Conservation (phyloP, 2,888 invertebrate genomes). For the Schizaphis graminum region DNA sequence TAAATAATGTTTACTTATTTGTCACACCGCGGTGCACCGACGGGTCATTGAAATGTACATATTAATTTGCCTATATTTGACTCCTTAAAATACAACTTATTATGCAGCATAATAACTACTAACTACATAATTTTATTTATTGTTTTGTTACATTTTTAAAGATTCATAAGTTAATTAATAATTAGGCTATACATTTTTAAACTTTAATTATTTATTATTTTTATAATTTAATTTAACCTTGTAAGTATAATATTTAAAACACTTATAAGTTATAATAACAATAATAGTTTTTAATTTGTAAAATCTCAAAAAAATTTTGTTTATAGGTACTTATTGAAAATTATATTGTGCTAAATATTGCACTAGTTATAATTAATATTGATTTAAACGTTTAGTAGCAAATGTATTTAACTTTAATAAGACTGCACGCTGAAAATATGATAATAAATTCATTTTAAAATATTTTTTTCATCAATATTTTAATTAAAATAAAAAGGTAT, state of each 20-base stretch:
- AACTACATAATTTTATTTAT: background rate
- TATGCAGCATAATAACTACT: background rate
- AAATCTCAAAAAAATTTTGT: background rate
- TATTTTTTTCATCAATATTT: too few relatives aligned
- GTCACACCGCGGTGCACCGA: background rate
- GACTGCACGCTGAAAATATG: too few relatives aligned
- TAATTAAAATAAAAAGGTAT: too few relatives aligned
- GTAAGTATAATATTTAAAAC: background rate
- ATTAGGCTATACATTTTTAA: background rate
- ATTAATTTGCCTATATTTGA: background rate
- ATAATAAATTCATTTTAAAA: background rate
- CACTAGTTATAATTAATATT: background rate
- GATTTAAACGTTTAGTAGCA: background rate
- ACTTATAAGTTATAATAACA: background rate
- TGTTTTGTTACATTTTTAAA: background rate
- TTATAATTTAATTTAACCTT: background rate
- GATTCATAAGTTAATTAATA: too few relatives aligned
- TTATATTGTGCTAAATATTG: background rate
- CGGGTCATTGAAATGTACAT: background rate
- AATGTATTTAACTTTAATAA: background rate
- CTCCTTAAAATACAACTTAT: background rate
- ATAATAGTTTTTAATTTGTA: background rate
- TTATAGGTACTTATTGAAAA: background rate
- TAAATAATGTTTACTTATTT: background rate
- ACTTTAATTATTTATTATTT: background rate